Evolutionary conservation across 2,888 invertebrate genomes (phyloP).

Genomic region (Aleiodes leptofemur): DNA sequence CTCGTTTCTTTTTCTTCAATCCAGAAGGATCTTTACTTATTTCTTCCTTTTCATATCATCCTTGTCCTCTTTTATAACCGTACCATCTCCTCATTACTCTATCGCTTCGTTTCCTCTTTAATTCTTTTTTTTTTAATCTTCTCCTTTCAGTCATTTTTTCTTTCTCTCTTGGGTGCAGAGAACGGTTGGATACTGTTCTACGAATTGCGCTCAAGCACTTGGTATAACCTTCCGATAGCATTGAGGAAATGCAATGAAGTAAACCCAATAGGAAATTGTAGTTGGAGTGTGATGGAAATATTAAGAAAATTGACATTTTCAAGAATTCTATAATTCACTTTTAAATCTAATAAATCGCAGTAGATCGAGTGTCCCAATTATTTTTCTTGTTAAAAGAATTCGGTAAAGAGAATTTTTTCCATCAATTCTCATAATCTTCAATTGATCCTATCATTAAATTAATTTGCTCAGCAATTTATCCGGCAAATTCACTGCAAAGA

Average conservation of each 20-base stretch:
- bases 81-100: constrained; percentile 7
- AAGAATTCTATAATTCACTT: no score
- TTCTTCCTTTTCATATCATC: constrained; percentile 11
- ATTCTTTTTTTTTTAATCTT: no score
- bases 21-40: constrained; percentile 2
- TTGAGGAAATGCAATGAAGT: background rate
- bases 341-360: no score
- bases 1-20: background rate
- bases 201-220: background rate
- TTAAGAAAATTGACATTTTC: no score
- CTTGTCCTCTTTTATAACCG: background rate
- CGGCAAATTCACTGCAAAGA: no score
- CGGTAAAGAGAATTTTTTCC: no score
- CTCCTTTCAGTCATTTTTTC: no score
- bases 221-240: constrained; percentile 10
- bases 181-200: background rate
- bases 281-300: background rate
- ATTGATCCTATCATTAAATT: no score
- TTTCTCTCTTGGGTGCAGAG: background rate
- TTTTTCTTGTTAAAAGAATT: no score
- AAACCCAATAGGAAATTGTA: background rate
- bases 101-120: background rate
- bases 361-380: no score
- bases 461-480: no score
- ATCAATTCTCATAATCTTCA: no score